Evolutionary conservation across 30 jellyfish, hydroid and myxozoan species (phyloP).

Genomic region (Calvadosia cruxmelitensis): DNA sequence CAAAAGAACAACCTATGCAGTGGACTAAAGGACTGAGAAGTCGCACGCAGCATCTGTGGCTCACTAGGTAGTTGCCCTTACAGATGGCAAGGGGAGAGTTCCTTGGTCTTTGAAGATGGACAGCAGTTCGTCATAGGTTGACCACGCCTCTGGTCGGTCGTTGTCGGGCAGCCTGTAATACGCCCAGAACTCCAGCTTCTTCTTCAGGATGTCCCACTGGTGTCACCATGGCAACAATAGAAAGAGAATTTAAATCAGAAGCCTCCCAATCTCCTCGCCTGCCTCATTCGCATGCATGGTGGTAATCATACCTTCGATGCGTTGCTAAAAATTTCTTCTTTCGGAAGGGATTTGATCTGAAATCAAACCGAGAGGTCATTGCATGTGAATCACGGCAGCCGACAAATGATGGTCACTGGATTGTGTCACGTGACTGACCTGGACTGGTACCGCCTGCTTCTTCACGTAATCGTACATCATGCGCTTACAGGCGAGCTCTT

Average conservation of each 20-base stretch:
- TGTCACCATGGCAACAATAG: not conserved
- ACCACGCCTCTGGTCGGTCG: conserved; percentile 57
- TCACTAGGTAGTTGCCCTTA: conserved; percentile 8
- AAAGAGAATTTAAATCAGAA: not conserved
- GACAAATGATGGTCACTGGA: not conserved
- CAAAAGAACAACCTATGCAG: not conserved
- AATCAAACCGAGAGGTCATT: not conserved
- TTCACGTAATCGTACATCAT: conserved; percentile 45
- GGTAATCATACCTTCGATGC: conserved; percentile 72
- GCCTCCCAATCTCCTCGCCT: not conserved
- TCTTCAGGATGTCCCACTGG: conserved; percentile 67
- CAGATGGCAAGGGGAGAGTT: conserved; percentile 76
- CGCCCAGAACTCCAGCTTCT: conserved; percentile 30
- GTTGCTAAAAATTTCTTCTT: conserved; percentile 74
- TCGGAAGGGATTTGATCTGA: conserved; percentile 68
- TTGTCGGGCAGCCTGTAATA: conserved; percentile 18
- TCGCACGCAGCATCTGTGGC: not conserved
- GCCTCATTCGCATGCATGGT: not conserved
- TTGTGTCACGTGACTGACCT: no score
- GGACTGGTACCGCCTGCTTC: conserved; percentile 43
- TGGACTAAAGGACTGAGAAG: not conserved
- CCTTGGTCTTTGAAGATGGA: conserved; percentile 79
- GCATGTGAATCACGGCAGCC: not conserved
- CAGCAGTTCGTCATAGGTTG: conserved; percentile 51
- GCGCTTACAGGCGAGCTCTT: conserved; percentile 48